Conservation (phyloP, 2,113 vertebrate genomes). For the Chionomys nivalis region DNA sequence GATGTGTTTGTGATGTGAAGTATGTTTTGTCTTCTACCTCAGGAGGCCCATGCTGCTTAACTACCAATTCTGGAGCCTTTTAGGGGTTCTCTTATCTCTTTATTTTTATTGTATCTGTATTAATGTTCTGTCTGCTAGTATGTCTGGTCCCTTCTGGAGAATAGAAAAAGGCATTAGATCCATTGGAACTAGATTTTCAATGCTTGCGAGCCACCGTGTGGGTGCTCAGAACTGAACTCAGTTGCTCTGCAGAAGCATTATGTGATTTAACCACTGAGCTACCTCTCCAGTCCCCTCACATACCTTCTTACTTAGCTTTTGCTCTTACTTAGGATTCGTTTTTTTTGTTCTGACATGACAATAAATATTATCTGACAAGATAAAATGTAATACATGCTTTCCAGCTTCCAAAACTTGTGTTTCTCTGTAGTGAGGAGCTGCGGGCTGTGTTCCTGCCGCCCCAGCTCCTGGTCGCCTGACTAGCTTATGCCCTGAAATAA, state of each 20-base stretch:
- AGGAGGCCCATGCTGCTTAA: background rate
- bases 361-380: background rate
- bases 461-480: too few relatives aligned
- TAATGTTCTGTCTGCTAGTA: background rate
- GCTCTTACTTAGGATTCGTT: background rate
- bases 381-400: background rate
- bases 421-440: too few relatives aligned
- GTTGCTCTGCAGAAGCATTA: background rate
- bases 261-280: background rate
- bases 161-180: background rate
- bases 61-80: background rate
- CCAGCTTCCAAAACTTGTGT: background rate
- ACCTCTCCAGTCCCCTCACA: background rate
- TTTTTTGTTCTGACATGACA: conserved; percentile 37
- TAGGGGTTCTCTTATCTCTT: background rate
- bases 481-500: too few relatives aligned
- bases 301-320: background rate
- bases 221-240: background rate
- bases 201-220: background rate
- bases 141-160: background rate
- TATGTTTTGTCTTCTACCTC: background rate
- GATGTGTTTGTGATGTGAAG: background rate
- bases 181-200: background rate
- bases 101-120: background rate
- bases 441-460: too few relatives aligned